Base-by-base conservation (phyloP, 2,113 vertebrate genomes). In the Otis tarda region DNA sequence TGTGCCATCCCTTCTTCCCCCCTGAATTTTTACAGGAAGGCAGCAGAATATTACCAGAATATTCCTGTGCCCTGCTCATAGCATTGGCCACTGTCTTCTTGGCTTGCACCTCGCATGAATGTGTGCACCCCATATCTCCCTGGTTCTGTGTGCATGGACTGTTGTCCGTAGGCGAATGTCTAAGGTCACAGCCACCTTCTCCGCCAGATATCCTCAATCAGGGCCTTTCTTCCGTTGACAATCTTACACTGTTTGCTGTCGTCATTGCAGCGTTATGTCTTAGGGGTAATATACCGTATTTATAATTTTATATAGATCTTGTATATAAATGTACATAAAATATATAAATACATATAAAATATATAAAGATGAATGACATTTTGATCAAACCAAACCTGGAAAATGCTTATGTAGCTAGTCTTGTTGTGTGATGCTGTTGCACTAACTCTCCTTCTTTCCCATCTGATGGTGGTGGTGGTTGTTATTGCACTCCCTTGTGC, bases 151-250 rank as follows among this genome's bases (percentile, higher is more conserved):
- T 4, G 0, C 3, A 1, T 31, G 49, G 57, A n/a, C 35, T 4
- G 0, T 10, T 0, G 3, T 52, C 10, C 28, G 8, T 39, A 24
- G 55, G 68, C 0, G 0, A 28, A 24, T 27, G 27, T 23, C 31
- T 16, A 14, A 24, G n/a, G 59, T 25, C 19, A 60, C 9, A 64
- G 10, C 37, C 24, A 7, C 45, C 35, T 68, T 20, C 49, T 80
- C 55, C 10, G 52, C 47, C 52, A 61, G 49, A 22, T 33, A 15
- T 39, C 49, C 49, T 74, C 33, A 19, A 43, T 74, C 33, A 22
- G 49, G 27, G 33, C 30, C 55, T 31, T 63, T 63, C 53, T 73
- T 68, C 49, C 6, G 31, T 47, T 83, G 41, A n/a, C 11, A 7
- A 9, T 33, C 25, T 24, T 57, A n/a, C 7, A 9, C 17, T 24